Evolutionary conservation across 2,888 invertebrate species (phyloP).

Genomic region (Cyclophora punctaria): DNA sequence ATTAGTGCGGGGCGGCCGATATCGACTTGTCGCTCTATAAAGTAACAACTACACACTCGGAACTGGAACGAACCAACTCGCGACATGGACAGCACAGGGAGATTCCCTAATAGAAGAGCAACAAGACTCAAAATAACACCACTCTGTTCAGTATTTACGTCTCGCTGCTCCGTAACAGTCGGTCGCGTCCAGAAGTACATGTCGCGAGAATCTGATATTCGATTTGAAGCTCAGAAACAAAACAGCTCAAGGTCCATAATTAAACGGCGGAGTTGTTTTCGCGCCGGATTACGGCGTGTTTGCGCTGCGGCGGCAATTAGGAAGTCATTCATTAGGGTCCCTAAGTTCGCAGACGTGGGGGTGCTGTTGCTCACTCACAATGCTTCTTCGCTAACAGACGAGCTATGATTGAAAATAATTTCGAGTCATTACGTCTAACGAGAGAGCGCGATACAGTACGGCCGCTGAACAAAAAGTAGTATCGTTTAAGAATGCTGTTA

Average conservation of each 20-base stretch:
- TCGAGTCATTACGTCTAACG: conserved; percentile 34
- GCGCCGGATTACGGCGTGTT: conserved; percentile 68
- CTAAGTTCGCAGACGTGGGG: conserved; percentile 74
- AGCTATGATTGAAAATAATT: conserved; percentile 37
- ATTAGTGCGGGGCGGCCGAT: conserved; percentile 69
- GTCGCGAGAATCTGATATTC: conserved; percentile 55
- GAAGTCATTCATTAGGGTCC: conserved; percentile 75
- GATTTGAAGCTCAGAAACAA: conserved; percentile 60
- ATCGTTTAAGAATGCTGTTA: conserved; percentile 55
- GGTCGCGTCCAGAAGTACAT: conserved; percentile 51
- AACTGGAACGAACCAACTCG: conserved; percentile 9
- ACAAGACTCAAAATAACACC: conserved; percentile 3
- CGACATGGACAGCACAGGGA: conserved; percentile 19
- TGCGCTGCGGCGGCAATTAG: conserved; percentile 72
- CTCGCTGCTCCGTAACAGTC: conserved; percentile 38
- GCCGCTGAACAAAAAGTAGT: conserved; percentile 49
- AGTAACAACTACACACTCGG: conserved; percentile 17
- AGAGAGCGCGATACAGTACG: conserved; percentile 12
- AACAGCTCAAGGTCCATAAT: conserved; percentile 65
- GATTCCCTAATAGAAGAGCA: conserved; percentile 1
- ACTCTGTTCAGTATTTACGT: conserved; percentile 27
- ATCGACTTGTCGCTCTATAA: conserved; percentile 61
- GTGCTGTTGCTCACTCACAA: conserved; percentile 61
- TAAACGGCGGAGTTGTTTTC: conserved; percentile 50
- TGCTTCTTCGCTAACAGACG: conserved; percentile 43